Percentiles rank a stretch among this genome's conserved stretches.
Conservation (phyloP, 2,888 invertebrate species). For the Amiota mariae region DNA sequence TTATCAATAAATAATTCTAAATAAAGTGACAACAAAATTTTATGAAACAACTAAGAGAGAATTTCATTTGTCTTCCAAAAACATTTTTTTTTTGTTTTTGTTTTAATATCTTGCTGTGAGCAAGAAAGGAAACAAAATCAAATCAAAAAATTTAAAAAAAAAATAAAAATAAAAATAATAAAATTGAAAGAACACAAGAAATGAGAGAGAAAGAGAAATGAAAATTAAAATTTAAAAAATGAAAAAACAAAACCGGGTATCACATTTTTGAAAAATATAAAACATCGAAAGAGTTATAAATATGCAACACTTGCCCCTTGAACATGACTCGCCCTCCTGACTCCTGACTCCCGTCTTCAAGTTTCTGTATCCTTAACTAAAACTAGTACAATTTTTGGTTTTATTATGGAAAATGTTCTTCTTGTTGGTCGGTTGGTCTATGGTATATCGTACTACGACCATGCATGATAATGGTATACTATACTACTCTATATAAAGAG, state of each 20-base stretch:
- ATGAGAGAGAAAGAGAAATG: not conserved
- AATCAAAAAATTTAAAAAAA: not conserved
- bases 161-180: not conserved
- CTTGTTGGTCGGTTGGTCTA: not conserved
- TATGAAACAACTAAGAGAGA: too few species aligned
- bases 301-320: constrained; percentile 16
- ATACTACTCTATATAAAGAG: too few species aligned
- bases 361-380: not conserved
- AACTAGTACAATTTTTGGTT: not conserved
- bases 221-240: not conserved
- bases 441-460: too few species aligned
- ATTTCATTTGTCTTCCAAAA: not conserved
- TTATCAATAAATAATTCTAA: too few species aligned
- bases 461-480: too few species aligned
- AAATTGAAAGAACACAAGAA: not conserved
- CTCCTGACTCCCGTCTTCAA: not conserved
- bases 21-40: too few species aligned
- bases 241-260: not conserved
- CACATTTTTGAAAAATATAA: not conserved
- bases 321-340: not conserved
- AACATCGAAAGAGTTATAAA: constrained; percentile 19
- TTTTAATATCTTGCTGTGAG: constrained; percentile 6
- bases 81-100: not conserved
- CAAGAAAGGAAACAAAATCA: not conserved
- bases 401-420: not conserved